These are phyloP conservation scores for Pandemis corylana DNA, from an alignment of 2,888 invertebrate species.

Conservation along the genomic window DNA sequence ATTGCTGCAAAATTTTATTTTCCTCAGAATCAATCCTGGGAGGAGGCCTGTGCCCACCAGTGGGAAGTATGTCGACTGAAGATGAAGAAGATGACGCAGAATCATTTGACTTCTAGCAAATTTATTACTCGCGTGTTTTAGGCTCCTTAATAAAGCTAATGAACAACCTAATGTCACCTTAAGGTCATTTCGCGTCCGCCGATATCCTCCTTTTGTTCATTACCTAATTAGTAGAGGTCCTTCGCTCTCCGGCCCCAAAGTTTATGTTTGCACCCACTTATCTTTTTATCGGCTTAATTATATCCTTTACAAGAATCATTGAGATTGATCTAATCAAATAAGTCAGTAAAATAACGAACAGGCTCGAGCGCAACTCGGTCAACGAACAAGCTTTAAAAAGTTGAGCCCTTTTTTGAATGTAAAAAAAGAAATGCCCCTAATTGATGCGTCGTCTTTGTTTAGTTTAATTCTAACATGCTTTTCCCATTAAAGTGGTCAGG, in stretches of 20 bases:
- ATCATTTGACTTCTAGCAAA: too few species aligned
- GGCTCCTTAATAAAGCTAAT: background rate
- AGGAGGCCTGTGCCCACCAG: too few species aligned
- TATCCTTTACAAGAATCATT: constrained; percentile 80
- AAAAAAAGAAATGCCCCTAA: constrained; percentile 77
- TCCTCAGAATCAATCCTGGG: too few species aligned
- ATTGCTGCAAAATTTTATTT: too few species aligned
- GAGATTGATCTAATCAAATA: constrained; percentile 82
- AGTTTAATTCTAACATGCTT: constrained; percentile 86
- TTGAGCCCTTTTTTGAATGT: constrained; percentile 75
- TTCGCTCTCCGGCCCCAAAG: constrained; percentile 44
- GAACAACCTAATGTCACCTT: background rate
- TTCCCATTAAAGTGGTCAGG: constrained; percentile 85
- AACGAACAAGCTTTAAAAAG: constrained; percentile 79
- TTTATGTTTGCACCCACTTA: constrained; percentile 71
- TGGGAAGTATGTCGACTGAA: too few species aligned
- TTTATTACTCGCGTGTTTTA: background rate
- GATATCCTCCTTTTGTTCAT: constrained; percentile 7
- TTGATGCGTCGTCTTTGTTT: constrained; percentile 86
- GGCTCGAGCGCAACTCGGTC: constrained; percentile 72
- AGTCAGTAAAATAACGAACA: constrained; percentile 77
- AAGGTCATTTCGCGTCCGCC: background rate
- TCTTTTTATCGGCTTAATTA: constrained; percentile 77
- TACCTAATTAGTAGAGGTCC: constrained; percentile 46
- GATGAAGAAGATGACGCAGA: too few species aligned